Base-by-base conservation (phyloP, 2,888 invertebrate genomes). In the Euproctis similis region DNA sequence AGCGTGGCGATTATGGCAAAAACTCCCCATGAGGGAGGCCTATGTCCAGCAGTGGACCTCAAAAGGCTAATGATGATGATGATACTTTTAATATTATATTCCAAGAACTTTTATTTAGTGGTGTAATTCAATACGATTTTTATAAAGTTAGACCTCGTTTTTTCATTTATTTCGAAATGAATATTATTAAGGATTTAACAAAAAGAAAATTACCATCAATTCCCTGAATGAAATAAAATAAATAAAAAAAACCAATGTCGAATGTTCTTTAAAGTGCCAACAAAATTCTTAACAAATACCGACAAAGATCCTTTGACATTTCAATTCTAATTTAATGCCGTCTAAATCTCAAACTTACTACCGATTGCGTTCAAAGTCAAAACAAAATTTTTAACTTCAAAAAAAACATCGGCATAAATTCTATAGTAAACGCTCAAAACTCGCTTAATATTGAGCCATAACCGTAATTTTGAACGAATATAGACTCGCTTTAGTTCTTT, bases 401-500 rank as follows among this genome's bases (percentile, higher is more conserved):
- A 31, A 45, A 34, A 45, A 39, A 31, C 32, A 37, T 25, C 20
- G 22, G 23, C 28, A 45, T 42, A 52, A 46, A 53, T 46, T 39
- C 21, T 13, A 31, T 40, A 49, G 41, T 42, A 52, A 48, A 30
- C 36, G 36, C 14, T 40, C 28, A 28, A 42, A 49, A 44, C 42
- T 55, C 45, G 38, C 43, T 52, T 50, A 53, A 53, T 56, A 58
- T 54, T 51, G 44, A 39, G 49, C 49, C 52, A 65, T 59, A 57
- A 53, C 46, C 53, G 41, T 64, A 59, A 57, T 46, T 68, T 56
- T 53, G 51, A 57, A 56, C 44, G 37, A 42, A 55, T 60, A 55
- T 54, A 59, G 54, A 46, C 43, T 45, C 36, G 34, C n/a, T 48
- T 39, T 45, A 42, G 41, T 46, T 55, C 53, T 59, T 68, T 66